Conservation (phyloP, 2,797 vertebrate genomes). For the Amniataba percoides region DNA sequence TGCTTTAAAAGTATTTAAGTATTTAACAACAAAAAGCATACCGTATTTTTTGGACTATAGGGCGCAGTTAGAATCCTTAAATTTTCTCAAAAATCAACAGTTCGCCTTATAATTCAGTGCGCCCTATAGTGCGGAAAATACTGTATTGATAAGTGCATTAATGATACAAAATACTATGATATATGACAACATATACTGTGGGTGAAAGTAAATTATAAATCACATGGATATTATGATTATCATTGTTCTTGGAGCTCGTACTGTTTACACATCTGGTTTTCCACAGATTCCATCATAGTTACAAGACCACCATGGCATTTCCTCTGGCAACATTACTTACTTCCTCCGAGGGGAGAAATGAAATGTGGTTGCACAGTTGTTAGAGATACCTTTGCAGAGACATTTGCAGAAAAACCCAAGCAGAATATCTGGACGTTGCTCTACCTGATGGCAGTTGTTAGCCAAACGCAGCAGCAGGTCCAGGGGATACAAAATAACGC, state of each 20-base stretch:
- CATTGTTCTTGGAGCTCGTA: background rate
- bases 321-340: slow-evolving; percentile 11
- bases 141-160: no score
- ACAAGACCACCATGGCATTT: slow-evolving; percentile 3
- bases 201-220: slow-evolving; percentile 18
- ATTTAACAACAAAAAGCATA: background rate
- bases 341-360: background rate
- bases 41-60: no score
- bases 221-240: background rate
- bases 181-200: slow-evolving; percentile 1
- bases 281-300: background rate
- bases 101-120: no score
- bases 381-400: slow-evolving; percentile 12
- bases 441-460: slow-evolving; percentile 27
- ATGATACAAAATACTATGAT: background rate
- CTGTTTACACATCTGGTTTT: slow-evolving; percentile 13
- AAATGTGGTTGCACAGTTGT: slow-evolving; percentile 7
- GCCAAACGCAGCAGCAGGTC: slow-evolving; percentile 38
- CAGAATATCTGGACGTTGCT: slow-evolving; percentile 8
- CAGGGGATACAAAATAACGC: slow-evolving; percentile 40
- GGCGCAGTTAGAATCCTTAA: no score
- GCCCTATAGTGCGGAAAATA: no score
- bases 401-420: slow-evolving; percentile 14
- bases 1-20: background rate
- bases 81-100: no score